Evolutionary conservation across 2,113 vertebrate species (phyloP).

Genomic region (Pygoscelis adeliae): DNA sequence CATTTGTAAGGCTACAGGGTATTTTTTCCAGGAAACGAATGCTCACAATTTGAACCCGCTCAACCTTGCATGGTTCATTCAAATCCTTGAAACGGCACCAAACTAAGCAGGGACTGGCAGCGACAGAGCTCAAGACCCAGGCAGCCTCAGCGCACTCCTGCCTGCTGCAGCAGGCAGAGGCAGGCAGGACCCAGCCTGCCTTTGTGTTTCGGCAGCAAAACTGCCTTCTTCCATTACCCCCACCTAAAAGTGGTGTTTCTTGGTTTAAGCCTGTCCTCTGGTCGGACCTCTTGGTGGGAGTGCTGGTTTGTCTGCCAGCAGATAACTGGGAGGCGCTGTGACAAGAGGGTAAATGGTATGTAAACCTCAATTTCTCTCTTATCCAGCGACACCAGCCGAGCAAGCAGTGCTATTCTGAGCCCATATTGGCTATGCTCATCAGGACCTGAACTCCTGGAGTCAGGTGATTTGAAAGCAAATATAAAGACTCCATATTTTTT

Average conservation of each 20-base stretch:
- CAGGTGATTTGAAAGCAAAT: background rate
- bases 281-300: background rate
- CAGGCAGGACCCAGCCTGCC: background rate
- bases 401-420: background rate
- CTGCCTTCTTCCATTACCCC: background rate
- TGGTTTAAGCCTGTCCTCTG: background rate
- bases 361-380: rapidly evolving
- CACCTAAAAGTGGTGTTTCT: rapidly evolving
- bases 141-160: rapidly evolving
- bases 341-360: no score
- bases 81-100: background rate
- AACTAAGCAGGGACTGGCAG: background rate
- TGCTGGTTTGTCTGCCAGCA: background rate
- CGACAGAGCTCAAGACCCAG: background rate
- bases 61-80: background rate
- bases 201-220: background rate
- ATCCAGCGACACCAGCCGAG: rapidly evolving
- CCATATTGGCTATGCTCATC: rapidly evolving
- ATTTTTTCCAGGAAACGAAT: background rate
- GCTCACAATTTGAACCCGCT: background rate
- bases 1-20: background rate
- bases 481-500: rapidly evolving
- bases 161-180: background rate
- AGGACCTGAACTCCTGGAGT: background rate
- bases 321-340: background rate